Base-by-base conservation (phyloP, 2,888 invertebrate species). In the Dicyrtomina minuta region DNA sequence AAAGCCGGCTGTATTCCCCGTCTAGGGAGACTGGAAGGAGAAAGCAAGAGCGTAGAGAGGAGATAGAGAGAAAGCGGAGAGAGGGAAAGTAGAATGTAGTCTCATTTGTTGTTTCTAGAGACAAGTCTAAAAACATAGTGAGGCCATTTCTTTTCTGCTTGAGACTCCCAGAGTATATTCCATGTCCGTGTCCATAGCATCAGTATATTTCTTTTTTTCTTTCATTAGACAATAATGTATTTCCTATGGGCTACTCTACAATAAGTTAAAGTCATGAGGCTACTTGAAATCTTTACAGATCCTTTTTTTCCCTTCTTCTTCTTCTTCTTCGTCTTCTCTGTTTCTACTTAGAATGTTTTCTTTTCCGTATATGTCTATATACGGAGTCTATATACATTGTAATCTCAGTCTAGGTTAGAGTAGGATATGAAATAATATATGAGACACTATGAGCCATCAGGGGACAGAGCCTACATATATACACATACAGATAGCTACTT, bases 161-260 rank as follows among this genome's bases (percentile, higher is more conserved):
- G 15, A n/a, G 46, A n/a, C n/a, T 46, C 46, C 12, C 20, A 20
- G 4, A 20, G 20, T 20, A 3, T 46, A n/a, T 12, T 46, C 13
- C 43, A 43, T n/a, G 51, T 51, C 10, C 24, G 10, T 51, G 43
- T 43, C 8, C 13, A 13, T 43, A 13, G 24, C 51, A 51, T 15
- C 10, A 55, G 55, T 10, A 15, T 27, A 55, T 55, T 55, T 55
- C 26, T 33, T 58, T 39, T 58, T 58, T 17, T 39, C 58, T 58
- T 58, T 39, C 58, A 58, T 58, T 58, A 58, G 58, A 39, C n/a
- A 39, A 17, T 58, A 33, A 39, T 39, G 58, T 39, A 39, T 58
- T 39, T 58, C 15, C 39, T n/a, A 26, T 12, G 39, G 58, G 46
- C 20, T 20, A 46, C n/a, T 46, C 46, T 4, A 46, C 46, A 20